Evolutionary conservation across 2,797 vertebrate species (phyloP).

Genomic region (Aselliscus stoliczkanus): DNA sequence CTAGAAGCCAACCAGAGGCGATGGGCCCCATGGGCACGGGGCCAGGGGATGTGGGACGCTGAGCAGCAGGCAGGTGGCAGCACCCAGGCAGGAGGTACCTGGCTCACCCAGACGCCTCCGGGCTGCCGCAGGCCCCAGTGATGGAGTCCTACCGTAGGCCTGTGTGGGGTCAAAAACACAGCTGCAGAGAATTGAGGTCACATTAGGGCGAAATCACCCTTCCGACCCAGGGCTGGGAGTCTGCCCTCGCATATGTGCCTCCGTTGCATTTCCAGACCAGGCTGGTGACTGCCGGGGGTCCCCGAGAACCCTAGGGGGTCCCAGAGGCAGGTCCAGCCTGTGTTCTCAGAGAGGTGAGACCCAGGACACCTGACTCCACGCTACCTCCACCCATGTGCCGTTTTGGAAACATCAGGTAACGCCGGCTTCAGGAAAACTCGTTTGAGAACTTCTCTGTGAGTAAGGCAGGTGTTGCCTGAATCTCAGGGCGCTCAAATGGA

Average conservation of each 20-base stretch:
- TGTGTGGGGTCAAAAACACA: rapidly evolving
- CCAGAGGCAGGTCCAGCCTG: rapidly evolving
- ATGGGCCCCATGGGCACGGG: rapidly evolving
- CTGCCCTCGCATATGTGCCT: rapidly evolving
- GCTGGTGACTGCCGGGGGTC: rapidly evolving
- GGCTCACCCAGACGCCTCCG: too few species aligned
- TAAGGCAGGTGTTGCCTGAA: rapidly evolving
- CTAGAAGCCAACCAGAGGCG: not conserved
- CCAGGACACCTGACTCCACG: rapidly evolving
- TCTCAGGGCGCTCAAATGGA: too few species aligned
- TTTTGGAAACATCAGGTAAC: not conserved
- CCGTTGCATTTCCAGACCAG: rapidly evolving
- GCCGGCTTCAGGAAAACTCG: rapidly evolving
- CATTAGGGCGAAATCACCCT: rapidly evolving
- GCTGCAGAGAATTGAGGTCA: rapidly evolving
- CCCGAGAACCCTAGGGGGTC: rapidly evolving
- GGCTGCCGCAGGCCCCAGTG: too few species aligned
- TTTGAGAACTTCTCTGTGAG: not conserved
- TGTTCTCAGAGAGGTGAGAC: rapidly evolving
- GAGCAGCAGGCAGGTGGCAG: rapidly evolving
- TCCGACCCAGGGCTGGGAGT: not conserved
- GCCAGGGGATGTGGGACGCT: rapidly evolving
- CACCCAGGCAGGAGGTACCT: not conserved
- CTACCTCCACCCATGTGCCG: rapidly evolving
- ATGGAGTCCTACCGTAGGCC: not conserved